Conservation (phyloP, 2,113 vertebrate genomes). For the Lepus americanus region DNA sequence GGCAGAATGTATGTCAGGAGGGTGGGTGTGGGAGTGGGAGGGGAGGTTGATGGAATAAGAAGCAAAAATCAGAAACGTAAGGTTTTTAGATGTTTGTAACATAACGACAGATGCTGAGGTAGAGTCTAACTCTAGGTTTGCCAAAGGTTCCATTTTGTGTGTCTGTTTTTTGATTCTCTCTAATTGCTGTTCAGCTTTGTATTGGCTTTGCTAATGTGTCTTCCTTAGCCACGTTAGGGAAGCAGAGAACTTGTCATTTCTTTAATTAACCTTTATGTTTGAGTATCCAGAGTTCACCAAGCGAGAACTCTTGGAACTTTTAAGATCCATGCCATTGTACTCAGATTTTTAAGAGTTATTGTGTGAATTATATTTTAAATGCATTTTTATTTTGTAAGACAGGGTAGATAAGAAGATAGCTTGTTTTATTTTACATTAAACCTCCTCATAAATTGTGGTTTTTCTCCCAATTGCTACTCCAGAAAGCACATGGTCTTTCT, state of each 20-base stretch:
- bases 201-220: conserved; percentile 77
- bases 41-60: conserved; percentile 46
- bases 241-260: conserved; percentile 76
- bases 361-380: conserved; percentile 67
- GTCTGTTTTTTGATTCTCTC: conserved; percentile 80
- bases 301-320: conserved; percentile 72
- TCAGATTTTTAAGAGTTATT: conserved; percentile 66
- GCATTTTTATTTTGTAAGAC: conserved; percentile 70
- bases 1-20: neutral
- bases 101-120: conserved; percentile 80
- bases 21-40: neutral
- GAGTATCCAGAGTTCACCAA: conserved; percentile 72
- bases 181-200: conserved; percentile 83
- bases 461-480: conserved; percentile 78
- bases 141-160: conserved; percentile 84
- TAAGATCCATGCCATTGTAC: conserved; percentile 60
- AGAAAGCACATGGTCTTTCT: conserved; percentile 80
- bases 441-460: conserved; percentile 77
- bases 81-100: conserved; percentile 80
- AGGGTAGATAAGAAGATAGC: conserved; percentile 65
- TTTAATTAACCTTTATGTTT: conserved; percentile 84
- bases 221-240: conserved; percentile 68
- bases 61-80: conserved; percentile 79
- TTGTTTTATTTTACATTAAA: conserved; percentile 64
- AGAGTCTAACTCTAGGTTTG: conserved; percentile 80